Conservation (phyloP, 2,797 vertebrate species). For the Petrocephalus schoutedeni region DNA sequence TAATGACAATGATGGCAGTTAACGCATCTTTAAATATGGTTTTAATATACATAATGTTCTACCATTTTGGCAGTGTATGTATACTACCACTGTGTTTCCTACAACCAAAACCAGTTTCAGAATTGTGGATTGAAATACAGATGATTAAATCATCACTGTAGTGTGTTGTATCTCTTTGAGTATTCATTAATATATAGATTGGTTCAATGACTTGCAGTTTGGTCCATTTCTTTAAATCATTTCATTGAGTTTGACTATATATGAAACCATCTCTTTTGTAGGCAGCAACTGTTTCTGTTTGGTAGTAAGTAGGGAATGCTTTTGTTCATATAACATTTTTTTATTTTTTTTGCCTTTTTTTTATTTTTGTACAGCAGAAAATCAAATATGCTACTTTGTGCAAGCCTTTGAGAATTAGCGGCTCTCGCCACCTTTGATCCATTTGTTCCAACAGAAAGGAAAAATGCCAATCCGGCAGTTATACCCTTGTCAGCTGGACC, state of each 20-base stretch:
- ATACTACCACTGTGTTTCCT: background rate
- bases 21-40: background rate
- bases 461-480: background rate
- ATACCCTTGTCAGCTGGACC: background rate
- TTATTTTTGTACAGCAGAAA: background rate
- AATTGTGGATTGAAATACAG: background rate
- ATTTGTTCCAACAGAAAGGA: background rate
- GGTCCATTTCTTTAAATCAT: background rate
- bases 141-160: constrained; percentile 7
- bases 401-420: background rate
- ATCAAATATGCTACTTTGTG: background rate
- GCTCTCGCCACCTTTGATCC: background rate
- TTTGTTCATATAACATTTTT: background rate
- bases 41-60: background rate
- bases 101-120: background rate
- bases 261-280: background rate
- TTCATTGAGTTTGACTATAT: background rate
- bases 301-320: background rate
- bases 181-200: background rate
- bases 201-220: background rate
- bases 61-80: background rate
- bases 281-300: background rate
- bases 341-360: background rate
- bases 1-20: background rate
- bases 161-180: constrained; percentile 11